Percentiles rank a stretch among this genome's conserved stretches.
phyloP scores from a whole-genome alignment of 2,888 invertebrate species.

The Dryobota labecula region DNA sequence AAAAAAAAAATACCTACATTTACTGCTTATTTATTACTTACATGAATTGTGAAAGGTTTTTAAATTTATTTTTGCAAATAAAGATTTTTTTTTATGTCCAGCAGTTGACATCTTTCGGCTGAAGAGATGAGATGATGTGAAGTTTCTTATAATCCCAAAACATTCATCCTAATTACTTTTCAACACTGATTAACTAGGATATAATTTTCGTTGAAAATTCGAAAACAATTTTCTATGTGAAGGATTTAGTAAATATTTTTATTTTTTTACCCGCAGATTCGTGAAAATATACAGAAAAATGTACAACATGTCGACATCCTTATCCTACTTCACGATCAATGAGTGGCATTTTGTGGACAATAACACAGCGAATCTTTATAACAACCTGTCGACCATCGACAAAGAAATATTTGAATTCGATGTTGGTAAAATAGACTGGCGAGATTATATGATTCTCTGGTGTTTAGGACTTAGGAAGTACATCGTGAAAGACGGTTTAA shows the following conservation, averaged over 20 bases:
- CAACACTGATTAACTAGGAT: constrained; percentile 37
- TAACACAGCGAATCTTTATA: constrained; percentile 57
- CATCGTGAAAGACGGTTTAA: constrained; percentile 67
- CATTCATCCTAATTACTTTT: constrained; percentile 32
- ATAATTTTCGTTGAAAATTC: constrained; percentile 22
- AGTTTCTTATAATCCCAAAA: constrained; percentile 6
- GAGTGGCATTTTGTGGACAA: constrained; percentile 68
- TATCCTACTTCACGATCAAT: constrained; percentile 62
- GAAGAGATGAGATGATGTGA: background rate
- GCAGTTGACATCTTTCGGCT: too few species aligned
- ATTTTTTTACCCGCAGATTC: constrained; percentile 58
- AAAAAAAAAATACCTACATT: too few species aligned
- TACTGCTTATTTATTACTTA: too few species aligned
- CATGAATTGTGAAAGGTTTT: too few species aligned
- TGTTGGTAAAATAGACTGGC: constrained; percentile 57
- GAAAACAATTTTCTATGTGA: constrained; percentile 27
- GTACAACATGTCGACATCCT: constrained; percentile 57
- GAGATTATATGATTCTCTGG: constrained; percentile 61
- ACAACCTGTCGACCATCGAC: constrained; percentile 60
- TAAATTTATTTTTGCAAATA: too few species aligned
- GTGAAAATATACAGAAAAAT: constrained; percentile 64
- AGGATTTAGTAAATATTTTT: too few species aligned
- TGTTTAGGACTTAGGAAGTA: constrained; percentile 67
- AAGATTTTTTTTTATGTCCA: too few species aligned
- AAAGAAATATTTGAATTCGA: constrained; percentile 70